These are phyloP conservation scores for Ardeotis arabs DNA, from an alignment of 2,113 vertebrate genomes.

Conservation along the genomic window DNA sequence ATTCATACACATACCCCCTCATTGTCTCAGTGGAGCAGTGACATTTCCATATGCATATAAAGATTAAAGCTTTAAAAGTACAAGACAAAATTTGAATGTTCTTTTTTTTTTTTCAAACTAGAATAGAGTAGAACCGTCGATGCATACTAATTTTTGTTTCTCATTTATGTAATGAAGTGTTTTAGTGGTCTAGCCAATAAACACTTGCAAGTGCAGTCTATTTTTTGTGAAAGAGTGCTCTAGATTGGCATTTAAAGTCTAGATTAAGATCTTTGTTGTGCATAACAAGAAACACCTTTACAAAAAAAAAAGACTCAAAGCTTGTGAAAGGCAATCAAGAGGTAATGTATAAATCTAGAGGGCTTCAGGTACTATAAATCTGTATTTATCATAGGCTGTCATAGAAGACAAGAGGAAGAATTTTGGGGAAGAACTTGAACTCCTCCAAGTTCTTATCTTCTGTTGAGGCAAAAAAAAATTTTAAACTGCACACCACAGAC, in stretches of 20 bases:
- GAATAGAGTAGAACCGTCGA: not conserved
- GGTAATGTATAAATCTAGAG: not conserved
- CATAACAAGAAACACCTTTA: not conserved
- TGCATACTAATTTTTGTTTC: not conserved
- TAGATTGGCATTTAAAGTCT: not conserved
- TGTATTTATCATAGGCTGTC: not conserved
- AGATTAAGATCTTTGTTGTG: not conserved
- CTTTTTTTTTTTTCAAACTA: not conserved
- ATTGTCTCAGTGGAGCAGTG: not conserved
- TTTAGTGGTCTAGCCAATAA: not conserved
- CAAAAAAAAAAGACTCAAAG: not conserved
- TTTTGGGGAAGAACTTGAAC: not conserved
- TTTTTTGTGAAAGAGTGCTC: not conserved
- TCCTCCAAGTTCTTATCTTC: not conserved
- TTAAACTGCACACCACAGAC: not conserved
- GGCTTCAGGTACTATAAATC: not conserved
- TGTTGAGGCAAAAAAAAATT: not conserved
- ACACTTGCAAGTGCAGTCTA: not conserved
- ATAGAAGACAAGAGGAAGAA: not conserved
- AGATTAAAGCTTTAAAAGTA: not conserved
- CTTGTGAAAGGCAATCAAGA: not conserved
- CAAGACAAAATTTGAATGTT: not conserved
- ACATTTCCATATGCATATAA: not conserved
- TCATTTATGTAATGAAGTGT: not conserved
- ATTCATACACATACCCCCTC: not conserved